Conservation (phyloP, 1,140 invertebrate species). For the Dendroctonus ponderosae region DNA sequence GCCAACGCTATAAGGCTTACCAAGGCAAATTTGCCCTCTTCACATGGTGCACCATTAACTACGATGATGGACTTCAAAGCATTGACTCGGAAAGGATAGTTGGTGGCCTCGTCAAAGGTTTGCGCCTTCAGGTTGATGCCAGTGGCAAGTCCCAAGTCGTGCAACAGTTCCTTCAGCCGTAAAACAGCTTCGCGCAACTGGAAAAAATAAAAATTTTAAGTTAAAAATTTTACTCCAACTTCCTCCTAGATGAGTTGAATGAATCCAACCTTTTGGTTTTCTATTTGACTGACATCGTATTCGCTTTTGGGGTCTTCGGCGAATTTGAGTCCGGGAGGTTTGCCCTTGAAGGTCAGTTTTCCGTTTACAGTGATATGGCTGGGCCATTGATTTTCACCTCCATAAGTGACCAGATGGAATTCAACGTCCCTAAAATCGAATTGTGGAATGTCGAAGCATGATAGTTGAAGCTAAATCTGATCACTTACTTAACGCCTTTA, state of each 20-base stretch:
- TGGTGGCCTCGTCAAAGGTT: slow-evolving; percentile 57
- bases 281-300: slow-evolving; percentile 1
- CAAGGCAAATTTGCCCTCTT: slow-evolving; percentile 38
- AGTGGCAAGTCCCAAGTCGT: slow-evolving; percentile 37
- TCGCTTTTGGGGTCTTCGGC: slow-evolving; percentile 42
- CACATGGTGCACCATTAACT: slow-evolving; percentile 46
- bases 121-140: slow-evolving; percentile 48
- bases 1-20: slow-evolving; percentile 27
- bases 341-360: slow-evolving; percentile 57
- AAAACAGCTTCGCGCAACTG: slow-evolving; percentile 6
- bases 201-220: no score
- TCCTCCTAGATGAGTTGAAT: neutral
- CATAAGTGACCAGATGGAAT: slow-evolving; percentile 59
- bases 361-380: slow-evolving; percentile 58
- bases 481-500: slow-evolving; percentile 59
- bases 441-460: neutral
- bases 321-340: slow-evolving; percentile 56
- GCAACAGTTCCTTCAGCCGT: slow-evolving; percentile 14
- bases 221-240: no score
- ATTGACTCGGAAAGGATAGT: slow-evolving; percentile 62
- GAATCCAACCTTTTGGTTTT: slow-evolving; percentile 11
- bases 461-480: neutral
- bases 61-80: slow-evolving; percentile 61
- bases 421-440: slow-evolving; percentile 55
- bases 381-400: slow-evolving; percentile 56